Evolutionary conservation across 2,797 vertebrate species (phyloP).

Genomic region (Gymnoscopelus microlampas): DNA sequence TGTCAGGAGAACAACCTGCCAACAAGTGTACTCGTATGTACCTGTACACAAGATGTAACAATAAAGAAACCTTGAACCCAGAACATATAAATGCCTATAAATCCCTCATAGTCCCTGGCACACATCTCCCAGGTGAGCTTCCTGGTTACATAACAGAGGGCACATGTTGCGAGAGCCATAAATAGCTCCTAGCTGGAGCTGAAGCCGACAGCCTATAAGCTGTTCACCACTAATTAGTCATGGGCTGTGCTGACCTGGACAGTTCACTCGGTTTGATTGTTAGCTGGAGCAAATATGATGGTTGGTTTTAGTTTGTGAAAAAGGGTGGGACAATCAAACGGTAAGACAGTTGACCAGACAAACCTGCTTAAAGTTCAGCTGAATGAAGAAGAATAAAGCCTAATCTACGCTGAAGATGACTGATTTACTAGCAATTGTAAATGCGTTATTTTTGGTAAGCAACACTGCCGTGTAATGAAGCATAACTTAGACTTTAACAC

Average conservation of each 20-base stretch:
- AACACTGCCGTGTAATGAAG: too few species aligned
- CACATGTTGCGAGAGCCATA: constrained; percentile 37
- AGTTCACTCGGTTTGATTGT: constrained; percentile 1
- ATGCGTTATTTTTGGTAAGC: too few species aligned
- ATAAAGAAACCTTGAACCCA: too few species aligned
- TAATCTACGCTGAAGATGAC: too few species aligned
- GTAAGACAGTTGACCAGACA: not conserved
- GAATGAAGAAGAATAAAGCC: not conserved
- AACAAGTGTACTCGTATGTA: too few species aligned
- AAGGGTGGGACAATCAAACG: not conserved
- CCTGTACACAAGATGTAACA: too few species aligned
- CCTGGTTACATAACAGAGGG: constrained; percentile 55
- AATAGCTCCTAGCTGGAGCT: constrained; percentile 51
- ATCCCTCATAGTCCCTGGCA: constrained; percentile 8
- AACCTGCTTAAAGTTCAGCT: not conserved
- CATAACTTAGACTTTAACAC: too few species aligned
- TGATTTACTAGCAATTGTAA: too few species aligned
- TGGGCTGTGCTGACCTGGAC: not conserved
- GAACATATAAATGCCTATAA: not conserved
- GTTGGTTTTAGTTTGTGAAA: not conserved
- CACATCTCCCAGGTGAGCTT: constrained; percentile 36
- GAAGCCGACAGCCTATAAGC: constrained; percentile 42
- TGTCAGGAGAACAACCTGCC: too few species aligned
- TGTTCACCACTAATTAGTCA: constrained; percentile 41
- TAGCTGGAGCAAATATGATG: not conserved